A percentile compares a stretch with the other conserved stretches of the same genome.
Evolutionary conservation across 2,888 invertebrate genomes (phyloP).

Genomic region (Agonopterix arenella): DNA sequence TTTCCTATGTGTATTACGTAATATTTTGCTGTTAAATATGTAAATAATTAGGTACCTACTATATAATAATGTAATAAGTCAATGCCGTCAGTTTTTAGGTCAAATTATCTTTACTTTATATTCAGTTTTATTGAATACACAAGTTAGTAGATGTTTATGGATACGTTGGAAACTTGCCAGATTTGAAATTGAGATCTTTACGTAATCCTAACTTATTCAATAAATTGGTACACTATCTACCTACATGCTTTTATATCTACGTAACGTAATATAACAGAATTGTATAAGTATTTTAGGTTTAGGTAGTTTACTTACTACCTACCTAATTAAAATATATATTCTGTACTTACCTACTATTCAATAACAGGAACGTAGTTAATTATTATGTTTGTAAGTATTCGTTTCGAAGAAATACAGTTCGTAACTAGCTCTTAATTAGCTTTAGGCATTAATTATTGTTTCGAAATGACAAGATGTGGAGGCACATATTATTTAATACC

Average conservation of each 20-base stretch:
- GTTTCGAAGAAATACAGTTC: too few species aligned
- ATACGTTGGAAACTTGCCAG: constrained; percentile 7
- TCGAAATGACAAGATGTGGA: too few species aligned
- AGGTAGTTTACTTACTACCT: background rate
- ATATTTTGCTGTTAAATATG: background rate
- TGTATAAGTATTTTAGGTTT: background rate
- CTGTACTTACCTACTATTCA: too few species aligned
- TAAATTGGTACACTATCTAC: background rate
- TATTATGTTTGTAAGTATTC: too few species aligned
- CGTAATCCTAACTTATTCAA: constrained; percentile 4
- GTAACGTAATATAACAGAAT: background rate
- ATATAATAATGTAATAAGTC: constrained; percentile 3
- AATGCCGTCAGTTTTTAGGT: constrained; percentile 4
- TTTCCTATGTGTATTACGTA: background rate
- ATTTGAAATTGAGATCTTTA: constrained; percentile 7
- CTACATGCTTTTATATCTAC: background rate
- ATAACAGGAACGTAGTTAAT: too few species aligned
- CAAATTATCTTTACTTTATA: constrained; percentile 4
- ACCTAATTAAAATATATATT: background rate
- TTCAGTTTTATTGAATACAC: background rate
- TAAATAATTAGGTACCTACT: background rate
- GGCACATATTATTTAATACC: too few species aligned
- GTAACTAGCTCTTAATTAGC: too few species aligned
- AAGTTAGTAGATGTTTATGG: background rate
- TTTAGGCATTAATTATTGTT: too few species aligned